Base-by-base conservation (phyloP, 2,888 invertebrate genomes). In the Pharmacophagus antenor region DNA sequence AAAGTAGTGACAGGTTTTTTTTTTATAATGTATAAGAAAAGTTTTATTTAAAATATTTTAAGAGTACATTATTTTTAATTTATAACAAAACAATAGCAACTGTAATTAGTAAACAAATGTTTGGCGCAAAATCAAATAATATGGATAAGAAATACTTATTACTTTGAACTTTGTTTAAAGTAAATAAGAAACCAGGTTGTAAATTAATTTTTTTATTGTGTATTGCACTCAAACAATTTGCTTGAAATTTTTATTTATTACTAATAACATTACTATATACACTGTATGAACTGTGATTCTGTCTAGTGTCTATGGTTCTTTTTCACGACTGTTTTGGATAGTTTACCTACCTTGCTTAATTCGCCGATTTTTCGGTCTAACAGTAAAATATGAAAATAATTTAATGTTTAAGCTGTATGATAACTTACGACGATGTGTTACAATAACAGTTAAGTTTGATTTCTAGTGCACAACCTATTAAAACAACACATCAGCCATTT, bases 281-380 rank as follows among this genome's bases (percentile, higher is more conserved):
- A 68, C 67, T 68, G 65, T n/a, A 47, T 46, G 15, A 37, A 48
- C 48, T 55, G 60, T 56, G 51, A 37, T 51, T 27, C 25, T 37
- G 37, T 75, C 71, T 75, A 70, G 72, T 75, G 76, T 89, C 88
- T 87, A 86, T 89, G 88, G 80, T 80, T 74, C 82, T 85, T 89
- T 89, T 89, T 89, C 89, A 89, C 85, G 89, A 89, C 89, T 90
- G 89, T 90, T 90, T 90, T 90, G 89, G 82, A 86, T 88, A 88
- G 87, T 88, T 88, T 86, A 84, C 81, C 81, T 88, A 84, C 82
- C 85, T 86, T 81, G 84, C 82, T 63, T 85, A 85, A 74, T 88
- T 85, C 82, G 88, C 89, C 88, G 88, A 89, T 79, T 89, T 86
- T 85, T 85, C 82, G 80, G 78, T 80, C 70, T 77, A 71, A 66